phyloP scores from a whole-genome alignment of 2,888 invertebrate genomes.

The Drosophila histrio region DNA sequence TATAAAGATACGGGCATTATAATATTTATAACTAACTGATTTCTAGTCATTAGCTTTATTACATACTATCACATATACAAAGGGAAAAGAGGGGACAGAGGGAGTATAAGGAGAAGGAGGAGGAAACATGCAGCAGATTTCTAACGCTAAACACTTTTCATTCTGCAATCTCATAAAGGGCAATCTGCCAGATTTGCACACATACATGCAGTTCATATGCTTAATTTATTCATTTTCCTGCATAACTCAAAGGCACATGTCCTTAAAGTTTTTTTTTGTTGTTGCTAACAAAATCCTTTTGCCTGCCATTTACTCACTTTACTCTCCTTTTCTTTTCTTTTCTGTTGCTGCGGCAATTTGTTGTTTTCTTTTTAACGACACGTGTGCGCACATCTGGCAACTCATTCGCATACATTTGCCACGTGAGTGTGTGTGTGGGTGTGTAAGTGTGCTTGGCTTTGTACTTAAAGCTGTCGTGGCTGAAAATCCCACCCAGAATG shows the following conservation, averaged over 20 bases:
- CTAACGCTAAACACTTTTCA: constrained; percentile 20
- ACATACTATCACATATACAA: constrained; percentile 16
- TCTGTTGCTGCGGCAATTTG: constrained; percentile 36
- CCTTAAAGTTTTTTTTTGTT: constrained; percentile 52
- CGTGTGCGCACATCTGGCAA: constrained; percentile 73
- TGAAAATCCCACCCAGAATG: constrained; percentile 44
- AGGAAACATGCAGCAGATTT: constrained; percentile 29
- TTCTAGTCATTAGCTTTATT: constrained; percentile 19
- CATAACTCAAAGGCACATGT: constrained; percentile 46
- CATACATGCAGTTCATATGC: constrained; percentile 5
- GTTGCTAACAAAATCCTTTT: constrained; percentile 44
- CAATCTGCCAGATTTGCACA: constrained; percentile 65
- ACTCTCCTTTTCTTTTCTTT: constrained; percentile 39
- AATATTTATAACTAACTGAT: constrained; percentile 3
- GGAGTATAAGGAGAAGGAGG: too few species aligned
- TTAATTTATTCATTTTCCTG: constrained; percentile 70
- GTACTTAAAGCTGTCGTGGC: constrained; percentile 67
- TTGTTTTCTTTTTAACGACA: constrained; percentile 58
- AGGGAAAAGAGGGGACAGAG: neutral
- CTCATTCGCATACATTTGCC: constrained; percentile 44
- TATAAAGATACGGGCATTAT: neutral
- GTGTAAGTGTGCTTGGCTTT: constrained; percentile 47
- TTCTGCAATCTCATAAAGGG: constrained; percentile 49
- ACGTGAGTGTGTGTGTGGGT: constrained; percentile 1
- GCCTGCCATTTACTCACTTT: constrained; percentile 38